Evolutionary conservation across 2,113 vertebrate genomes (phyloP).

Genomic region (Psittacus erithacus): DNA sequence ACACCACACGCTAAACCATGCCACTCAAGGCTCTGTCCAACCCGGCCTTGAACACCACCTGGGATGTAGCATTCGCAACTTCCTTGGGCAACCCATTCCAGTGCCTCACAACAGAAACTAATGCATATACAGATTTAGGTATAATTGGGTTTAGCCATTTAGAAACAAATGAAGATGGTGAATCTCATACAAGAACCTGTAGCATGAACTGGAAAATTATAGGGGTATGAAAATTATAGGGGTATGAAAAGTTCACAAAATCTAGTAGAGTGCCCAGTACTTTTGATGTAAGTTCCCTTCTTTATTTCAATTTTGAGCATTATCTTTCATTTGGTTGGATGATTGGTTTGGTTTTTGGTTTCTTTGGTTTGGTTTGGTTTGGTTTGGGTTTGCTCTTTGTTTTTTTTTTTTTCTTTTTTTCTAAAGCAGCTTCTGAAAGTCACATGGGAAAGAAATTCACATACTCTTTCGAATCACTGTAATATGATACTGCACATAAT

Average conservation of each 20-base stretch:
- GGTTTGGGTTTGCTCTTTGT: neutral
- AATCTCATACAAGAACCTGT: neutral
- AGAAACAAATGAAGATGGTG: neutral
- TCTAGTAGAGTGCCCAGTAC: neutral
- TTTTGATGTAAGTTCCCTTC: neutral
- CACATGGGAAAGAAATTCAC: neutral
- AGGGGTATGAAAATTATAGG: neutral
- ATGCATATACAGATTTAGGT: neutral
- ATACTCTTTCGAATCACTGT: neutral
- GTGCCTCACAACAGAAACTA: neutral
- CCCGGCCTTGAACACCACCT: too few relatives aligned
- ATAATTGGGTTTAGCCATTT: neutral
- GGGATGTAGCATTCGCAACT: too few relatives aligned
- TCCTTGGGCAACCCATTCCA: too few relatives aligned
- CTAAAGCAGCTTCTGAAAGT: neutral
- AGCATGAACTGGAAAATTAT: neutral
- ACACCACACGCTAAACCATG: too few relatives aligned
- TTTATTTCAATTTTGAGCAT: neutral
- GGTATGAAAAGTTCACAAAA: neutral
- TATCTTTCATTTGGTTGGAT: neutral
- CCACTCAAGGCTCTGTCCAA: too few relatives aligned
- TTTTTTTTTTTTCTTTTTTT: too few relatives aligned
- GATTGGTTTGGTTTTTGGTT: neutral
- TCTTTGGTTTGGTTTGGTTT: neutral
- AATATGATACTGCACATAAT: neutral